These are phyloP conservation scores for Sebastes dallii DNA, from an alignment of 2,797 vertebrate genomes.

Conservation along the genomic window DNA sequence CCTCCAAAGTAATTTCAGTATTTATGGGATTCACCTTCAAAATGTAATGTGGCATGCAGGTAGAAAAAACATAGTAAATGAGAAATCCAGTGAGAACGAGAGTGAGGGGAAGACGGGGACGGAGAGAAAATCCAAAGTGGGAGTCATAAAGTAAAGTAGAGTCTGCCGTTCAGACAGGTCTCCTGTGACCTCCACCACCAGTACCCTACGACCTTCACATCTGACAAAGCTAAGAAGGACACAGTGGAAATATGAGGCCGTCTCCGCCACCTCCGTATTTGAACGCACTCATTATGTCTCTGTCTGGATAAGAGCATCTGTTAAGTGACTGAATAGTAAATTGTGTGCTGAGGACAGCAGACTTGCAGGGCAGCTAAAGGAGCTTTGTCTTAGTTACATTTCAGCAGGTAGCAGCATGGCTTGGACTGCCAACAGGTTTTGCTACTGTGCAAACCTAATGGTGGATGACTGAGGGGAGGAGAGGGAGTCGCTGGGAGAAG, in stretches of 20 bases:
- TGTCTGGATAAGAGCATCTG: slow-evolving; percentile 74
- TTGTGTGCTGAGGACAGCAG: slow-evolving; percentile 72
- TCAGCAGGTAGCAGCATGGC: slow-evolving; percentile 73
- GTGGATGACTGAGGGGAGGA: slow-evolving; percentile 76
- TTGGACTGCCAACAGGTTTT: slow-evolving; percentile 78
- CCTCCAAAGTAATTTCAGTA: slow-evolving; percentile 81
- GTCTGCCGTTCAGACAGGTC: slow-evolving; percentile 70
- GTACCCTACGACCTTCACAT: slow-evolving; percentile 67
- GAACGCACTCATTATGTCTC: slow-evolving; percentile 70
- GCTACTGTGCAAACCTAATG: slow-evolving; percentile 76
- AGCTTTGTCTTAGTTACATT: slow-evolving; percentile 80
- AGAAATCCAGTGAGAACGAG: slow-evolving; percentile 63
- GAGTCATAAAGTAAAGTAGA: slow-evolving; percentile 77
- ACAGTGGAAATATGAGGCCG: slow-evolving; percentile 53
- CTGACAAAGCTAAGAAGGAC: slow-evolving; percentile 67
- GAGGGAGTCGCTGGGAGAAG: slow-evolving; percentile 64
- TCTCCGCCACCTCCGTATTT: slow-evolving; percentile 54
- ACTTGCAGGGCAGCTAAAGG: slow-evolving; percentile 74
- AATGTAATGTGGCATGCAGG: slow-evolving; percentile 84
- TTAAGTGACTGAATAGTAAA: slow-evolving; percentile 77
- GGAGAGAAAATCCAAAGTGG: slow-evolving; percentile 60
- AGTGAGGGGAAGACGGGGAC: slow-evolving; percentile 29
- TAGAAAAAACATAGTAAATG: slow-evolving; percentile 73
- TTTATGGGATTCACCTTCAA: slow-evolving; percentile 87
- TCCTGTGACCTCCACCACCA: slow-evolving; percentile 68